phyloP scores from a whole-genome alignment of 1,140 invertebrate species.

The Hylaeus volcanicus region DNA sequence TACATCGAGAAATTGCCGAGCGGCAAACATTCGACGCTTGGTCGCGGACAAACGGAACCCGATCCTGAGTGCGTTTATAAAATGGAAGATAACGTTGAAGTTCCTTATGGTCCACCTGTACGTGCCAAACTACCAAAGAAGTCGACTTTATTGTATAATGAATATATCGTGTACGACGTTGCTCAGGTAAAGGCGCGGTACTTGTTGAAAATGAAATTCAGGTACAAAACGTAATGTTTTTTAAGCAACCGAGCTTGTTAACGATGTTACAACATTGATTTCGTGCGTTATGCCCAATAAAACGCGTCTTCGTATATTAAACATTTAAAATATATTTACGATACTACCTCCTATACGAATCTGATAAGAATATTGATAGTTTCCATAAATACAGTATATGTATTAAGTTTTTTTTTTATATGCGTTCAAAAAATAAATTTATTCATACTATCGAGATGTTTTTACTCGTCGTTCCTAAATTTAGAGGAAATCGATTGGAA shows the following conservation, averaged over 20 bases:
- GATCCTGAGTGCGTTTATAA: slow-evolving; percentile 80
- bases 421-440: slow-evolving; percentile 20
- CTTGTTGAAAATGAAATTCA: slow-evolving; percentile 89
- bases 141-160: slow-evolving; percentile 90
- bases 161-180: slow-evolving; percentile 95
- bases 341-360: slow-evolving; percentile 18
- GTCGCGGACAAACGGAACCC: slow-evolving; percentile 88
- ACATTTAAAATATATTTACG: not conserved
- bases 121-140: slow-evolving; percentile 72
- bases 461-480: not conserved
- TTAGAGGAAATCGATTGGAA: not conserved
- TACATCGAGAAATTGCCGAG: slow-evolving; percentile 89
- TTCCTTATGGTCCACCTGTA: slow-evolving; percentile 86
- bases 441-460: not conserved
- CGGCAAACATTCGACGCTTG: slow-evolving; percentile 90
- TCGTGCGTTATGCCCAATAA: not conserved
- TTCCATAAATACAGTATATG: not conserved
- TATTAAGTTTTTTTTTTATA: slow-evolving; percentile 1
- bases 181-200: slow-evolving; percentile 93
- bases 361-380: not conserved
- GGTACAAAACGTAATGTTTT: slow-evolving; percentile 80
- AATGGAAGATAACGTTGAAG: slow-evolving; percentile 84
- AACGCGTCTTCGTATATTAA: not conserved
- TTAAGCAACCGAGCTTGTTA: not conserved
- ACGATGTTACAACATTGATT: not conserved